Evolutionary conservation across 2,888 invertebrate genomes (phyloP).

Genomic region (Formica aserva): DNA sequence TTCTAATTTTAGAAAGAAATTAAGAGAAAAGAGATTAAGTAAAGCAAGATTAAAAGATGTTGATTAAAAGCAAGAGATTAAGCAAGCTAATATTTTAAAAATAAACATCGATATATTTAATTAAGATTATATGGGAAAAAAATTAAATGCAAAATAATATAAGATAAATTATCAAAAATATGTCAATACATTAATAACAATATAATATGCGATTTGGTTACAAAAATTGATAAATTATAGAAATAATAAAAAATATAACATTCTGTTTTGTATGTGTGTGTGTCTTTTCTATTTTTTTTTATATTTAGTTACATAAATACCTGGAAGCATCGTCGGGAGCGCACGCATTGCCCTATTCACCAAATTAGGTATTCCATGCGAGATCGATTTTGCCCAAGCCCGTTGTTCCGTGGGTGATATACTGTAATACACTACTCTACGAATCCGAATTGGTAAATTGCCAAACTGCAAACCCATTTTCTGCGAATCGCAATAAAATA

Average conservation of each 20-base stretch:
- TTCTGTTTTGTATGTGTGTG: not conserved
- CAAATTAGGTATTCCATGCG: conserved; percentile 62
- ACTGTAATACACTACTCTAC: conserved; percentile 65
- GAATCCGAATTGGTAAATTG: conserved; percentile 71
- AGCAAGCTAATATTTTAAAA: not conserved
- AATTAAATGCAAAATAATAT: not conserved
- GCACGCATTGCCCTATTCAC: conserved; percentile 30
- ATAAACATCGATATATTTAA: not conserved
- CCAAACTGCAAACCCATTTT: conserved; percentile 70
- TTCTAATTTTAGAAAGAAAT: not conserved
- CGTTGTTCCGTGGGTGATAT: conserved; percentile 68
- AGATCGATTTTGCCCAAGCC: conserved; percentile 65
- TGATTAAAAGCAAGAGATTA: not conserved
- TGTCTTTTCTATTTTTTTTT: not conserved
- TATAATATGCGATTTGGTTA: not conserved
- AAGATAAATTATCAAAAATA: not conserved
- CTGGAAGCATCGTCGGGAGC: conserved; percentile 57
- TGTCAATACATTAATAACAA: not conserved
- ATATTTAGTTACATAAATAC: conserved; percentile 51
- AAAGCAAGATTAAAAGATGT: not conserved
- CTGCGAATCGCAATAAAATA: not conserved
- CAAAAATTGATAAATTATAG: not conserved
- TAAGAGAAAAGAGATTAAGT: not conserved
- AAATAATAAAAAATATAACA: not conserved
- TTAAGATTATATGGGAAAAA: not conserved